Conservation (phyloP, 2,888 invertebrate genomes). For the Buathra laborator region DNA sequence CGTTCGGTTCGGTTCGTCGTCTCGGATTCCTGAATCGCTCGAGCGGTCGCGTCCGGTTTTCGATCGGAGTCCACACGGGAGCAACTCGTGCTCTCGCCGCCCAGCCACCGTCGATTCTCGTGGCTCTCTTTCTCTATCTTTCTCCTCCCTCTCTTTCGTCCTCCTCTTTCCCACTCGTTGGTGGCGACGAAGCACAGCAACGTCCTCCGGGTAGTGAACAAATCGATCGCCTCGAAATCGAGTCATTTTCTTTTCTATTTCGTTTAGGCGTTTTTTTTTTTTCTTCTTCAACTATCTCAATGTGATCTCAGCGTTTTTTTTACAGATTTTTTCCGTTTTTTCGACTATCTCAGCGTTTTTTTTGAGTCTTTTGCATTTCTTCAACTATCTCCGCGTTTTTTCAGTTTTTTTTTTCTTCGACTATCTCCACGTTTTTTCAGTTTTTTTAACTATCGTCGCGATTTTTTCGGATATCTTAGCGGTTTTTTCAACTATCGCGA, state of each 20-base stretch:
- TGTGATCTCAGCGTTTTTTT: neutral
- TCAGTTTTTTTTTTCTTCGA: too few species aligned
- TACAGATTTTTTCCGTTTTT: neutral
- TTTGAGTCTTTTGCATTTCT: too few species aligned
- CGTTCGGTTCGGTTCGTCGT: constrained; percentile 49
- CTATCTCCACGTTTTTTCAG: too few species aligned
- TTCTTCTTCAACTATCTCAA: neutral
- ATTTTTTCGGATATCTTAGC: too few species aligned
- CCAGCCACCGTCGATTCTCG: constrained; percentile 29
- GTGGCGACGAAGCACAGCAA: constrained; percentile 8
- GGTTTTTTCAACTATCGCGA: too few species aligned
- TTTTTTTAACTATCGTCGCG: too few species aligned
- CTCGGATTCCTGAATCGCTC: constrained; percentile 70
- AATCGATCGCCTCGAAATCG: constrained; percentile 41
- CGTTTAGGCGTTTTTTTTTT: neutral
- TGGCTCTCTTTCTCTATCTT: constrained; percentile 17
- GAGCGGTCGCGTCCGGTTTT: constrained; percentile 69
- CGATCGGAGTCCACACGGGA: constrained; percentile 64
- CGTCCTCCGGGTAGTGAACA: constrained; percentile 17
- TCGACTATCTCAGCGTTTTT: too few species aligned
- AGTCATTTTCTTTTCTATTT: neutral
- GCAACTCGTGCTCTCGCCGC: constrained; percentile 40
- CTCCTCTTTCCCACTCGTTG: constrained; percentile 15
- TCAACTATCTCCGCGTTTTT: too few species aligned
- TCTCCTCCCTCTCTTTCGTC: neutral